Evolutionary conservation across 2,888 invertebrate species (phyloP), one percentile per base, ranked within the genome.

Genomic region (Seira musarum): DNA sequence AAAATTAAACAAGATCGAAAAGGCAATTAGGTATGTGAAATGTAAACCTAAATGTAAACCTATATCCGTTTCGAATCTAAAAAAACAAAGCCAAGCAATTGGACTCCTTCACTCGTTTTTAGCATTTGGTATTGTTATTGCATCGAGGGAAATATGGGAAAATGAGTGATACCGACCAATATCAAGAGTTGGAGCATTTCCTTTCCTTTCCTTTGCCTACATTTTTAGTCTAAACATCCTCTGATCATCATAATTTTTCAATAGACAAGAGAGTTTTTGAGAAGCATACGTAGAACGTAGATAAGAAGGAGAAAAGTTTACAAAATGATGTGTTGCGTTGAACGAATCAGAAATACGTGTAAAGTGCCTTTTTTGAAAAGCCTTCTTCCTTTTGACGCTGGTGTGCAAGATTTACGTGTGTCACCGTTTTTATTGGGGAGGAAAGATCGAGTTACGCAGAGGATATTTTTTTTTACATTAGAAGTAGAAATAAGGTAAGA

Each of bases 371-470:
- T 53, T 30, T 30, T 30, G 30, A 30, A 8, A 2, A 30, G 30
- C 30, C 30, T 30, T 30, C 2, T 30, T 30, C 8, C 30, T 30
- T 30, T 30, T 30, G 30, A 2, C 8, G 30, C 30, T 30, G 30
- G n/a, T n/a, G n/a, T n/a, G n/a, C n/a, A n/a, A n/a, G n/a, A n/a
- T n/a, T n/a, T n/a, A n/a, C n/a, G n/a, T n/a, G n/a, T n/a, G n/a
- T n/a, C n/a, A n/a, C n/a, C n/a, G n/a, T n/a, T n/a, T n/a, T n/a
- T n/a, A n/a, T 8, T 30, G 53, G 53, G 53, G 53, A 53, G 17
- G 53, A 40, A 53, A 69, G 76, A 76, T 76, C 76, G 69, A 49
- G 69, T 76, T 76, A 76, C 76, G 49, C 53, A 53, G 13, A 53
- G 53, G 22, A 46, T 64, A 21, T 61, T 21, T 61, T 19, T 61